phyloP scores from a whole-genome alignment of 2,113 vertebrate species.

The Prolemur simus region DNA sequence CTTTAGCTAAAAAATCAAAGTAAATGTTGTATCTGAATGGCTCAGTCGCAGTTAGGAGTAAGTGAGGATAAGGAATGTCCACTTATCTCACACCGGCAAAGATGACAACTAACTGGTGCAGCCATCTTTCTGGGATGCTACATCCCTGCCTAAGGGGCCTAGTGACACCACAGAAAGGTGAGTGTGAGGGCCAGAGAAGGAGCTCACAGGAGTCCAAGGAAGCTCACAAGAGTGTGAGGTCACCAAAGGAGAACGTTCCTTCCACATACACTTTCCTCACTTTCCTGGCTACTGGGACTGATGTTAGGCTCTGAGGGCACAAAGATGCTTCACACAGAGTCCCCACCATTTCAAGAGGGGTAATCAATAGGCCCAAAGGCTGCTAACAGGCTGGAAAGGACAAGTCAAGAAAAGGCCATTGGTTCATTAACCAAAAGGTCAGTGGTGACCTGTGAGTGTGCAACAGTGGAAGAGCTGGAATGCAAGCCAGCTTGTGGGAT shows the following conservation, averaged over 20 bases:
- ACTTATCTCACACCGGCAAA: neutral
- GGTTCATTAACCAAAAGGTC: neutral
- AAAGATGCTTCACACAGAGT: neutral
- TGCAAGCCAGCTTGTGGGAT: neutral
- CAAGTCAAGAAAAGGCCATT: neutral
- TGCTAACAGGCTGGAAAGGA: neutral
- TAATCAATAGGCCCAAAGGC: neutral
- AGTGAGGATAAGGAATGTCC: neutral
- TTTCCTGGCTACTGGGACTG: neutral
- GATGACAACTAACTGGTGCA: neutral
- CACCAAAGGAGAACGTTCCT: neutral
- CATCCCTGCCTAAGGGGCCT: neutral
- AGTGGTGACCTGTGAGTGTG: neutral
- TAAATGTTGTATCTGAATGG: neutral
- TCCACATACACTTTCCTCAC: neutral
- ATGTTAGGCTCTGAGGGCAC: neutral
- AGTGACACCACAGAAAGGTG: neutral
- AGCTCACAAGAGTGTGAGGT: fast-evolving
- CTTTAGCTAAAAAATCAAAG: neutral
- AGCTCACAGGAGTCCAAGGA: neutral
- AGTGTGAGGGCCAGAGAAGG: neutral
- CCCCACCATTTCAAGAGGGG: neutral
- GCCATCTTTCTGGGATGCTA: neutral
- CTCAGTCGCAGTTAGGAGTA: neutral
- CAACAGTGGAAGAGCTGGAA: neutral